Evolutionary conservation across 2,888 invertebrate genomes (phyloP), one percentile per base, ranked within the genome.

Genomic region (Sicus ferrugineus): DNA sequence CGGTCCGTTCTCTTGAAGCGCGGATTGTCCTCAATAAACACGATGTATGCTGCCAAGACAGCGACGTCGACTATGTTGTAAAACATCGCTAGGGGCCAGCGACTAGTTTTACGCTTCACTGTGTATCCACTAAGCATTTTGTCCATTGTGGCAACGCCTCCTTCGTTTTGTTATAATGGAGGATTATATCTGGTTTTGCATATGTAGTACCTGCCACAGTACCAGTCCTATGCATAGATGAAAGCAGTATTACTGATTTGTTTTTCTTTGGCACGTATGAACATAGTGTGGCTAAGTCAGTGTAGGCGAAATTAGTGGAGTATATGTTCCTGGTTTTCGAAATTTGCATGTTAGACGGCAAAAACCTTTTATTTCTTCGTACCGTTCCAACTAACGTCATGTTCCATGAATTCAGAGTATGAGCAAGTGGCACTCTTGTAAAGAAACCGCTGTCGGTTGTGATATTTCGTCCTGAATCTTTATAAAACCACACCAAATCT

Each of bases 91-190:
- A 52, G 52, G 5, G 50, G n/a, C 50, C 50, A 50, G 19, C 52
- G 52, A 52, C 21, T 52, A 4, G 52, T 52, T 26, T 26, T 52
- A 3, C 52, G 19, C 21, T 52, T 52, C 9, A 21, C 52, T 52
- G 23, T 52, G 52, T 52, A 52, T 52, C 4, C 23, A 52, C 52
- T 21, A 21, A 52, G 52, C 52, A 52, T 52, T 23, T 52, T 52
- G 21, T 52, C 19, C 52, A 52, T 52, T 26, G 52, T 52, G 21
- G 3, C 52, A 26, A 7, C 52, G 52, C 7, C 52, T 23, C 23
- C 7, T 38, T 38, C 38, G 38, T 38, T 52, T 26, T 52, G 26
- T 52, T 52, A 52, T 52, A 52, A 52, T 52, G 21, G 4, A 21
- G 21, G 21, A 52, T 52, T 23, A 52, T 52, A 4, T 52, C 52